Conservation (phyloP, 2,797 vertebrate genomes). For the Aulostomus chinensis region DNA sequence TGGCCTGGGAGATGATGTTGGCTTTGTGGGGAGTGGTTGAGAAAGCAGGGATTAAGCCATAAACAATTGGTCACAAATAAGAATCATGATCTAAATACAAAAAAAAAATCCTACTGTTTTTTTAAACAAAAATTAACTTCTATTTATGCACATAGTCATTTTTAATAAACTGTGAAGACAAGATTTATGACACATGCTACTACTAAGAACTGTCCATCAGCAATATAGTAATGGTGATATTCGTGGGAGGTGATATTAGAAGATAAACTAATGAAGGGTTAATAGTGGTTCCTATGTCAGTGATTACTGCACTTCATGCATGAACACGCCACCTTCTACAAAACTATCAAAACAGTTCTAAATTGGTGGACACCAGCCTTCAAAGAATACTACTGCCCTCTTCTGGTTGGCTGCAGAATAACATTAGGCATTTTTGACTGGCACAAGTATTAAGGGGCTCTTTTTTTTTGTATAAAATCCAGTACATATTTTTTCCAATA, state of each 20-base stretch:
- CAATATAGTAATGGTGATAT: neutral
- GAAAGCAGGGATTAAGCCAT: slow-evolving; percentile 56
- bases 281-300: neutral
- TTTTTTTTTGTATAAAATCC: too few relatives aligned
- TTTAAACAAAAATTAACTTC: too few relatives aligned
- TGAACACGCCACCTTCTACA: neutral
- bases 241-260: neutral
- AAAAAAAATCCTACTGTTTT: too few relatives aligned
- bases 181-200: neutral
- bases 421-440: neutral
- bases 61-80: slow-evolving; percentile 36
- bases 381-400: slow-evolving; percentile 28
- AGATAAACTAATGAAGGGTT: slow-evolving; percentile 8
- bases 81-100: neutral
- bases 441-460: too few relatives aligned
- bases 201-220: too few relatives aligned
- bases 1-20: slow-evolving; percentile 14
- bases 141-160: too few relatives aligned
- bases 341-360: too few relatives aligned
- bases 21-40: slow-evolving; percentile 17
- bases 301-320: neutral
- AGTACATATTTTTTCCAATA: too few relatives aligned
- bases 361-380: neutral
- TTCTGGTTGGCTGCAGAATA: slow-evolving; percentile 20
- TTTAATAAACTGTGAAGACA: neutral